Evolutionary conservation across 2,113 vertebrate genomes (phyloP), one percentile per base, ranked within the genome.

Genomic region (Brachypteracias leptosomus): DNA sequence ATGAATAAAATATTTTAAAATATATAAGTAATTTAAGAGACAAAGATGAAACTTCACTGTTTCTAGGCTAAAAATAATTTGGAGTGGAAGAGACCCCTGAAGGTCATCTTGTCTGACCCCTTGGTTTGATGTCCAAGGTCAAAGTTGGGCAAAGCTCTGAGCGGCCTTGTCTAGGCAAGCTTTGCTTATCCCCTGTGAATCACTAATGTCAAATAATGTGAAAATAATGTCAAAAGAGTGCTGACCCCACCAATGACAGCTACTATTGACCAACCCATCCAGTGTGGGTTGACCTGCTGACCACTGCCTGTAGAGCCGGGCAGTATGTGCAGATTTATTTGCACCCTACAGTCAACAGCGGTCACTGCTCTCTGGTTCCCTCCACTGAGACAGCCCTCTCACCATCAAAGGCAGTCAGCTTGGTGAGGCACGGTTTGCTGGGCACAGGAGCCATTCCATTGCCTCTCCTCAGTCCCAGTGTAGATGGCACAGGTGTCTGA

Each of bases 381-480:
- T 25, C n/a, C 1, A 3, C 31, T 7, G 15, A 49, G 58, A 57
- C 19, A 59, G 11, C 38, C 52, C 6, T 13, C 46, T 66, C 20
- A 1, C 54, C 0, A 2, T 7, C 31, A 35, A 46, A 24, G n/a
- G 81, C 38, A n/a, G 29, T 6, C 40, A 15, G 16, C 28, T 42
- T 44, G 21, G 59, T 52, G 36, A 78, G 85, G 42, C 36, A 28
- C 63, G 0, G 1, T 20, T 38, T 55, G 21, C 47, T 36, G 52
- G 36, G 54, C 29, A 9, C 0, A 2, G n/a, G 47, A 65, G 54
- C 47, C 4, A 0, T 36, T n/a, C 42, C 47, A 8, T 38, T 1
- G 0, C 49, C 66, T 59, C n/a, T 74, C 40, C 58, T 15, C 1
- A 1, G 6, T 52, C 13, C 55, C 1, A 0, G 13, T 26, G n/a